Evolutionary conservation across 2,113 vertebrate species (phyloP).

Genomic region (Mormyrus lacerda): DNA sequence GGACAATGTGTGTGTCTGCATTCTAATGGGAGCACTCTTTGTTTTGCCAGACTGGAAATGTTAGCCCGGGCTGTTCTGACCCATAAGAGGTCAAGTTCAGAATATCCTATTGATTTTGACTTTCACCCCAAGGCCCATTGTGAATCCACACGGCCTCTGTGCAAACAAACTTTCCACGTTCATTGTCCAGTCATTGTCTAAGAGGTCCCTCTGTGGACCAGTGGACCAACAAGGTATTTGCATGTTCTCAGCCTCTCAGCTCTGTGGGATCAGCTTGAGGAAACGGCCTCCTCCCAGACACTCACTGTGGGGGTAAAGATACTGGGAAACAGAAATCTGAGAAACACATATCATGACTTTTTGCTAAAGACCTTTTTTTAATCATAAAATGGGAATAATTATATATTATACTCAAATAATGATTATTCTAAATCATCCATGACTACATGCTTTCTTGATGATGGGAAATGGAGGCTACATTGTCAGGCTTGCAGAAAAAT

Average conservation of each 20-base stretch:
- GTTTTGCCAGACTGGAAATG: background rate
- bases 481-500: background rate
- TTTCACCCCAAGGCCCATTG: background rate
- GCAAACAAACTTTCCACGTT: background rate
- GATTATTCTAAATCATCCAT: background rate
- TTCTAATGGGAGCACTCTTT: background rate
- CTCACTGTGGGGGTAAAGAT: background rate
- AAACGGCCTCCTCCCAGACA: conserved; percentile 6
- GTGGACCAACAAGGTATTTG: conserved; percentile 9
- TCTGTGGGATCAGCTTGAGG: conserved; percentile 10
- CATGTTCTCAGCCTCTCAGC: background rate
- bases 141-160: background rate
- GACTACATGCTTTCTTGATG: background rate
- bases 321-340: background rate
- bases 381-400: background rate
- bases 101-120: background rate
- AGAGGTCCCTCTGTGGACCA: conserved; percentile 3
- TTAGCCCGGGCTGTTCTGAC: background rate
- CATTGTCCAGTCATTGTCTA: conserved; percentile 15
- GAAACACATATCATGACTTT: background rate
- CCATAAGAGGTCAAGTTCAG: background rate
- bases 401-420: background rate
- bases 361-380: background rate
- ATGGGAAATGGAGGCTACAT: background rate
- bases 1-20: background rate